These are phyloP conservation scores for Trichonephila inaurata DNA, from an alignment of 1,140 invertebrate species.

Conservation along the genomic window DNA sequence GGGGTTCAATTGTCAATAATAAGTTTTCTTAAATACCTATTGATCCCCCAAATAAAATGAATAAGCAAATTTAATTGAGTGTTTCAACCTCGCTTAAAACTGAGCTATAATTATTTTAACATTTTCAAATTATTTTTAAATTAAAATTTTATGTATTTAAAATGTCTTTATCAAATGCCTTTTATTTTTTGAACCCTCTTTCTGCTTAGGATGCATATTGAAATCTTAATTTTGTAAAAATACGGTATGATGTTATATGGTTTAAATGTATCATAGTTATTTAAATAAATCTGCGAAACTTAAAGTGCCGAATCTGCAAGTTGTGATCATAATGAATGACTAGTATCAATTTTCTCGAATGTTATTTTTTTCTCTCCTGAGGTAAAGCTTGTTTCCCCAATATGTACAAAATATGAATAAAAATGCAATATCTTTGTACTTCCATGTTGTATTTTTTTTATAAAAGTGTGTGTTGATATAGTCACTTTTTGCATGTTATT, in stretches of 20 bases:
- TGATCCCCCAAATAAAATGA: no score
- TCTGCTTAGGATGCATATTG: no score
- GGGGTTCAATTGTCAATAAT: no score
- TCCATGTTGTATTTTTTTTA: neutral
- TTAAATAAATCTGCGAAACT: neutral
- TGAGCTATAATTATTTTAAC: no score
- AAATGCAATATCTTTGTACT: slow-evolving; percentile 52
- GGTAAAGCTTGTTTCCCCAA: slow-evolving; percentile 1
- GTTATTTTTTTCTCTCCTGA: neutral
- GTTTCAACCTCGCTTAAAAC: no score
- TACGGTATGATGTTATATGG: neutral
- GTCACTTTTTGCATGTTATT: neutral
- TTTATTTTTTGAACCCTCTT: no score
- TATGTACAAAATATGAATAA: slow-evolving; percentile 49
- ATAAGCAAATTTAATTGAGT: no score
- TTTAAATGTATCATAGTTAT: neutral
- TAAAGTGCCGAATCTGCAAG: neutral
- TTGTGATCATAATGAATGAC: neutral
- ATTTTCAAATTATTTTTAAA: no score
- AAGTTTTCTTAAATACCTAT: no score
- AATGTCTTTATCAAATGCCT: no score
- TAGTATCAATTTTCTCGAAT: neutral
- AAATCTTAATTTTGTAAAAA: no score
- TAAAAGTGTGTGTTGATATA: neutral
- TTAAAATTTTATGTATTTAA: no score